Evolutionary conservation across 2,888 invertebrate species (phyloP), one percentile per base, ranked within the genome.

Genomic region (Eupithecia dodoneata): DNA sequence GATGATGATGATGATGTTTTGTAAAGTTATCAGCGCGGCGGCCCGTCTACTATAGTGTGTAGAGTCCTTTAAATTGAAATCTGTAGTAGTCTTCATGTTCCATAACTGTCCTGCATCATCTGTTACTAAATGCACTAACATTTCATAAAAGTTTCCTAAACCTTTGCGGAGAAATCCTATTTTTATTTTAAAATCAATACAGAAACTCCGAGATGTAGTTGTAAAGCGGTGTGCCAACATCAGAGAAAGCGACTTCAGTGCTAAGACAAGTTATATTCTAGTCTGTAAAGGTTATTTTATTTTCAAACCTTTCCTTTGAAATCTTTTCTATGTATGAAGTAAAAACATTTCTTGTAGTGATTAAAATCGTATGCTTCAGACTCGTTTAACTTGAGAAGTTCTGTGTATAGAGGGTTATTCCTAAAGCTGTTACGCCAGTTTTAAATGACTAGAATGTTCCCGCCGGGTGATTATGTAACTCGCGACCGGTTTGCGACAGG

Each of bases 291-390:
- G 15, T 30, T 18, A 63, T 59, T 59, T 59, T 59, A 59, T 63
- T 63, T 59, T 63, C 30, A 30, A 63, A 63, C 18, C 59, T 12
- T 4, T 63, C 10, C 63, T 63, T 63, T 63, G 63, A 63, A 63
- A 63, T 63, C 63, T 63, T 63, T 63, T 63, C 30, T 30, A 15
- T 67, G 41, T 66, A 67, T 52, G 15, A 71, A 73, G 45, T 71
- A 70, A 66, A 66, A 76, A 71, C 63, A 72, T 76, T 76, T 77
- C 77, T 80, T 73, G 71, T 49, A 71, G 77, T 74, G 78, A 81
- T 81, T 81, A 80, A 80, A 80, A 71, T 78, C 72, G 63, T 59
- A 65, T 74, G 77, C 72, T 79, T 65, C 69, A 75, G 74, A 77
- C 73, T 10, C 63, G 63, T 63, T 12, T 30, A 30, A 63, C 63